Percentiles rank a stretch among this genome's conserved stretches.
These are phyloP conservation scores for Sebastes fasciatus DNA, from an alignment of 2,113 vertebrate genomes.

Conservation along the genomic window DNA sequence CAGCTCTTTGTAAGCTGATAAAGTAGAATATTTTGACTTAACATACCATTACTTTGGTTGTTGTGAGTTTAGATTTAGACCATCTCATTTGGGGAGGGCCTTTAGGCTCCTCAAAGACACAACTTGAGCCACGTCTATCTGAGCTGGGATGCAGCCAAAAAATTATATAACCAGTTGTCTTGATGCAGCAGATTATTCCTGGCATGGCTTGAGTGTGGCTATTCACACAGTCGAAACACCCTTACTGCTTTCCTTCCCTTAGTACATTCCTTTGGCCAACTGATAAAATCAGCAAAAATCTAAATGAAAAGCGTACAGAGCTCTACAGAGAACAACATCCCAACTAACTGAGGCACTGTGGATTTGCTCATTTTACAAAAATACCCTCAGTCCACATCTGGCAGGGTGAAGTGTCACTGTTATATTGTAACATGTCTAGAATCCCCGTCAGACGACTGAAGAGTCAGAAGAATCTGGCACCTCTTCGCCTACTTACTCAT, in stretches of 20 bases:
- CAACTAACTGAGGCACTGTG: too few species aligned
- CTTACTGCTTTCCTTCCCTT: conserved; percentile 30
- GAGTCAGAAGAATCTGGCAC: conserved; percentile 13
- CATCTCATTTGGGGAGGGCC: background rate
- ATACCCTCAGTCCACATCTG: too few species aligned
- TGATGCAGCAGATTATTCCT: conserved; percentile 20
- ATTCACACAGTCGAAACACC: conserved; percentile 25
- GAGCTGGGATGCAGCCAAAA: background rate
- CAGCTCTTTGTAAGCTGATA: background rate
- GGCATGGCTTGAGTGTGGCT: background rate
- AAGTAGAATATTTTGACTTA: background rate
- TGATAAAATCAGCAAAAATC: too few species aligned
- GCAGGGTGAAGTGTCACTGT: too few species aligned
- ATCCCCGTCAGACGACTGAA: too few species aligned
- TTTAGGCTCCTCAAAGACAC: background rate
- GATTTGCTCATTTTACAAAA: too few species aligned
- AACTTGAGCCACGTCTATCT: background rate
- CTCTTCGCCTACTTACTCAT: conserved; percentile 23
- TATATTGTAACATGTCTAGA: too few species aligned
- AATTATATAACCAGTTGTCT: conserved; percentile 15
- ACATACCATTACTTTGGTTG: background rate
- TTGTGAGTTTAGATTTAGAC: background rate
- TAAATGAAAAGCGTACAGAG: too few species aligned
- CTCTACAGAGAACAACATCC: too few species aligned
- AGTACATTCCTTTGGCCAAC: conserved; percentile 35